Conservation (phyloP, 2,888 invertebrate genomes). For the Hipparchia sbordonii region DNA sequence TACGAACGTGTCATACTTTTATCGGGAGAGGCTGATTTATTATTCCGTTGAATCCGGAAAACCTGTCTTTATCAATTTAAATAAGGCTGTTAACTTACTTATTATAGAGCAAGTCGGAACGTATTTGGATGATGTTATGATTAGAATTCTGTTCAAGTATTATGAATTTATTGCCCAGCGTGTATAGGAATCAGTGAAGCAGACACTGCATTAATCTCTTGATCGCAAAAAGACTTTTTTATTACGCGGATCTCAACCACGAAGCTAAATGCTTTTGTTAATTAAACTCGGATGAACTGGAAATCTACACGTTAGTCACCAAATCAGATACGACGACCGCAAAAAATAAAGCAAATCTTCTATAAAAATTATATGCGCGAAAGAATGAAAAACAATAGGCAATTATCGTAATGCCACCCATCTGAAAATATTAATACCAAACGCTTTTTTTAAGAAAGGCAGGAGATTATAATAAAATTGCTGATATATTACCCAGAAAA, state of each 20-base stretch:
- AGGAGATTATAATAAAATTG: not conserved
- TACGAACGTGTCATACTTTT: conserved; percentile 2
- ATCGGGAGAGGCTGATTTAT: conserved; percentile 10
- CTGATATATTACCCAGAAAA: not conserved
- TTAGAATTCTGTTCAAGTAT: conserved; percentile 8
- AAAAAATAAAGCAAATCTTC: too few species aligned
- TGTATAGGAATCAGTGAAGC: conserved; percentile 2
- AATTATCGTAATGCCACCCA: too few species aligned
- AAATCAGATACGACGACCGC: too few species aligned
- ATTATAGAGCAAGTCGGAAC: conserved; percentile 1
- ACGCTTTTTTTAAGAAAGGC: too few species aligned
- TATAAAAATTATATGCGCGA: too few species aligned
- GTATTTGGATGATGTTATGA: conserved; percentile 12
- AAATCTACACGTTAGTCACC: too few species aligned
- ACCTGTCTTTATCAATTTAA: conserved; percentile 24
- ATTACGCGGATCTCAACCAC: not conserved
- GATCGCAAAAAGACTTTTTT: not conserved
- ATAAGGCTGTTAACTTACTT: conserved; percentile 30
- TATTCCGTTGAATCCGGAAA: conserved; percentile 15
- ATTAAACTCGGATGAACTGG: too few species aligned
- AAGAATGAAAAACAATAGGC: too few species aligned
- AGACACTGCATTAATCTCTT: conserved; percentile 9
- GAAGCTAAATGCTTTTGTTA: too few species aligned
- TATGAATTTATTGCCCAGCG: not conserved
- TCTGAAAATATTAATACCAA: too few species aligned